Percentiles rank a stretch among this genome's conserved stretches.
These are phyloP conservation scores for Myiozetetes cayanensis DNA, from an alignment of 2,113 vertebrate genomes.

Conservation along the genomic window DNA sequence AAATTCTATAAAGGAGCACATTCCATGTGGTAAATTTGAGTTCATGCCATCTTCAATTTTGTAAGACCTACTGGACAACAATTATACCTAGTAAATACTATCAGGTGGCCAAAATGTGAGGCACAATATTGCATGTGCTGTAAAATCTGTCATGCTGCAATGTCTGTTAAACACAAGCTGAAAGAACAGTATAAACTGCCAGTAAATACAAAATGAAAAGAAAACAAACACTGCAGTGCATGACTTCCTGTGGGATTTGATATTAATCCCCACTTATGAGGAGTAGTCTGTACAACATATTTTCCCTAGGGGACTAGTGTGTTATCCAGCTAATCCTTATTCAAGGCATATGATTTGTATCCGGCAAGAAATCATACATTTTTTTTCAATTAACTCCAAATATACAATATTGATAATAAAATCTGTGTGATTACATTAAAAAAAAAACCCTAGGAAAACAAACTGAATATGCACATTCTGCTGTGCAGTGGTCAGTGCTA, in stretches of 20 bases:
- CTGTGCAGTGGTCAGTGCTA: not conserved
- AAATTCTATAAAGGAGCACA: not conserved
- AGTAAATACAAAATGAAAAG: conserved; percentile 55
- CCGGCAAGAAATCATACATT: not conserved
- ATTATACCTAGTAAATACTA: not conserved
- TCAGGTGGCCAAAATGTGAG: not conserved
- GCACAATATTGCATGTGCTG: not conserved
- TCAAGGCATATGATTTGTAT: conserved; percentile 49
- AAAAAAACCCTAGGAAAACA: not conserved
- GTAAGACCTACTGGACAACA: not conserved
- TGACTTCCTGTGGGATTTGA: conserved; percentile 60
- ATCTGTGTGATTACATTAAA: not conserved
- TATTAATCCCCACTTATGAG: conserved; percentile 60
- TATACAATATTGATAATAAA: conserved; percentile 25
- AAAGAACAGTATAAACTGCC: conserved; percentile 53
- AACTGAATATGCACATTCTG: not conserved
- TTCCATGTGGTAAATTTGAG: not conserved
- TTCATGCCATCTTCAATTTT: not conserved
- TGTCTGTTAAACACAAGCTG: conserved; percentile 24
- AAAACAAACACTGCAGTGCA: conserved; percentile 60
- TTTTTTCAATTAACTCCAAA: conserved; percentile 36
- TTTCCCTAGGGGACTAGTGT: conserved; percentile 48
- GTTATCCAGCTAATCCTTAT: conserved; percentile 51
- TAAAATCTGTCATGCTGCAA: conserved; percentile 14
- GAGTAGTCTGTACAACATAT: conserved; percentile 57